phyloP scores from a whole-genome alignment of 92 coral and sea anemone species.

The Phenganax stokvisi region DNA sequence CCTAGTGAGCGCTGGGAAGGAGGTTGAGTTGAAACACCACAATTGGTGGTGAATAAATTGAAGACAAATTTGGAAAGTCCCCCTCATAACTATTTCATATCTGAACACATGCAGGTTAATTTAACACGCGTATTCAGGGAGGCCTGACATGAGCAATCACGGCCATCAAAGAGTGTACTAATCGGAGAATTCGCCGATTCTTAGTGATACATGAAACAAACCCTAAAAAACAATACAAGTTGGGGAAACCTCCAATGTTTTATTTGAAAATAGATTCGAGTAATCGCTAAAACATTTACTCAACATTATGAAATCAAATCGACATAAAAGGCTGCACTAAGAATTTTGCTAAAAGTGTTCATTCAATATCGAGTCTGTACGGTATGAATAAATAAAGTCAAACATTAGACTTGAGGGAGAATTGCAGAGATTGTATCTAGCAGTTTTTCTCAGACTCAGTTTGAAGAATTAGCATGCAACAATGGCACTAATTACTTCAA shows the following conservation, averaged over 20 bases:
- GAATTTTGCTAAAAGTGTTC: slow-evolving; percentile 30
- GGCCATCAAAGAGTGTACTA: no score
- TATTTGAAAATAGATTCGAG: slow-evolving; percentile 19
- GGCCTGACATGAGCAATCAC: no score
- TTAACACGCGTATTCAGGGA: no score
- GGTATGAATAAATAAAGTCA: slow-evolving; percentile 30
- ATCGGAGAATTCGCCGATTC: no score
- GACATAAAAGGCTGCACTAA: slow-evolving; percentile 13
- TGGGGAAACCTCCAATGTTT: background rate
- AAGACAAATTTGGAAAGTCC: no score
- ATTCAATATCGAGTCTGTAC: slow-evolving; percentile 4
- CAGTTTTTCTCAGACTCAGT: background rate
- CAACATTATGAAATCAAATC: slow-evolving; percentile 30
- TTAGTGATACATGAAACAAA: no score
- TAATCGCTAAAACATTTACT: slow-evolving; percentile 35
- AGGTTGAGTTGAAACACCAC: no score
- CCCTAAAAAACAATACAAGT: background rate
- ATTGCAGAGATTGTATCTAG: background rate
- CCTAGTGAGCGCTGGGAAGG: no score
- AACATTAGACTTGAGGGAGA: background rate
- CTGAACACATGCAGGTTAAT: no score
- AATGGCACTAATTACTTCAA: no score
- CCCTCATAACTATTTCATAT: no score
- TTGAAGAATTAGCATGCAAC: background rate
- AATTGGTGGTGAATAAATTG: no score